These are phyloP conservation scores for Argentina silus DNA, from an alignment of 2,797 vertebrate genomes.

Conservation along the genomic window DNA sequence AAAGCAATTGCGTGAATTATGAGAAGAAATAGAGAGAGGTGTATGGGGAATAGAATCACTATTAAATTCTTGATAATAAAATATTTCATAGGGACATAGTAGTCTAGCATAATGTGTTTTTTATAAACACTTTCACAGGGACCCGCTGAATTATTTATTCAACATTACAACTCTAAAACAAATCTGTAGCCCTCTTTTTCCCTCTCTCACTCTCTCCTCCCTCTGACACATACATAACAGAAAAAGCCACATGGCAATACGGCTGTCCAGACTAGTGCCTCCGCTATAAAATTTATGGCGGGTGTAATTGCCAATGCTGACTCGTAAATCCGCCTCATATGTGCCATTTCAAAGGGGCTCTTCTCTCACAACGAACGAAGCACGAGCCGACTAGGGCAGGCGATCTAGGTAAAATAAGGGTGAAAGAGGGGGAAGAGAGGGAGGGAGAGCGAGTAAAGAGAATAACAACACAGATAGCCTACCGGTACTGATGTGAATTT, in stretches of 20 bases:
- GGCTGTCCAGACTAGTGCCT: slow-evolving; percentile 97
- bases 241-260: slow-evolving; percentile 95
- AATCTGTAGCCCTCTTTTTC: slow-evolving; percentile 31
- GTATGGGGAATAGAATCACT: background rate
- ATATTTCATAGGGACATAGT: background rate
- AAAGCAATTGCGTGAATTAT: slow-evolving; percentile 62
- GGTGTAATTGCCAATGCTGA: slow-evolving; percentile 99
- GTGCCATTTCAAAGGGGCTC: slow-evolving; percentile 96
- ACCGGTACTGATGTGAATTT: slow-evolving; percentile 99
- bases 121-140: background rate
- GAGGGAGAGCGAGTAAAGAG: slow-evolving; percentile 70
- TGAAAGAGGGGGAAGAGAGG: slow-evolving; percentile 78
- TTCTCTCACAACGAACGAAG: slow-evolving; percentile 85
- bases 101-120: background rate
- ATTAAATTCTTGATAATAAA: background rate
- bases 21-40: slow-evolving; percentile 25
- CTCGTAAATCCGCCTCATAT: slow-evolving; percentile 99
- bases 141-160: slow-evolving; percentile 91
- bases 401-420: slow-evolving; percentile 68
- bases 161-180: slow-evolving; percentile 83
- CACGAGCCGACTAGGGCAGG: slow-evolving; percentile 78
- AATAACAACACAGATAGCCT: slow-evolving; percentile 94
- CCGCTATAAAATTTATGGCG: slow-evolving; percentile 99
- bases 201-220: slow-evolving; percentile 64
- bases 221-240: slow-evolving; percentile 91